Evolutionary conservation across 2,113 vertebrate genomes (phyloP).

Genomic region (Cervus canadensis): DNA sequence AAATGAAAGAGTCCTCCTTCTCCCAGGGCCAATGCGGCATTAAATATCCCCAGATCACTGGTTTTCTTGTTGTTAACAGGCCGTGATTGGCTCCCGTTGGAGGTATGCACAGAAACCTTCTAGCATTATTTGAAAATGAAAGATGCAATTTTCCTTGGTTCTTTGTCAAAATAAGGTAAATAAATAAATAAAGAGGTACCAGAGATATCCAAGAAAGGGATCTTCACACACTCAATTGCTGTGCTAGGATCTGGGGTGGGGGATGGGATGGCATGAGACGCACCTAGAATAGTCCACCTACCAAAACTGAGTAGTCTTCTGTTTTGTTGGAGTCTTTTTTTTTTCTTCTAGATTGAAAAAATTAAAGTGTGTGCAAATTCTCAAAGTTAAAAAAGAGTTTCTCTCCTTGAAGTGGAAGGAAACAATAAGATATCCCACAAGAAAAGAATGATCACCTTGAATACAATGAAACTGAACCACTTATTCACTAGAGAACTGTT

Average conservation of each 20-base stretch:
- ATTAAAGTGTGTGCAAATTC: conserved; percentile 12
- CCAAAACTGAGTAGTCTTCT: background rate
- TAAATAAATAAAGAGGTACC: background rate
- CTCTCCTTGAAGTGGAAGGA: conserved; percentile 34
- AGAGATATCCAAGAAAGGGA: conserved; percentile 1
- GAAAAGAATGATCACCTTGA: conserved; percentile 42
- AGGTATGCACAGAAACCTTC: conserved; percentile 69
- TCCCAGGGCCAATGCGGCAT: conserved; percentile 86
- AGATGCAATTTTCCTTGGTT: conserved; percentile 63
- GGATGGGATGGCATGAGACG: accelerated
- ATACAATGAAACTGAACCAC: background rate
- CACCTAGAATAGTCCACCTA: background rate
- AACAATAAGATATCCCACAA: background rate
- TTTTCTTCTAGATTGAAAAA: background rate
- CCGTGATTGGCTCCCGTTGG: conserved; percentile 75
- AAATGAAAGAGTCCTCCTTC: conserved; percentile 93
- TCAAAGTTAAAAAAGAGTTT: conserved; percentile 39
- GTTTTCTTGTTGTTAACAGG: conserved; percentile 86
- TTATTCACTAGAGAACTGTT: background rate
- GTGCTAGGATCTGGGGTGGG: background rate
- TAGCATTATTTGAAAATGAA: conserved; percentile 47
- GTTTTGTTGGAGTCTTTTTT: background rate
- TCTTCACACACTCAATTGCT: background rate
- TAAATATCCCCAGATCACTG: conserved; percentile 90
- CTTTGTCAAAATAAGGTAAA: conserved; percentile 46